Base-by-base conservation (phyloP, 2,113 vertebrate genomes). In the Vombatus ursinus region DNA sequence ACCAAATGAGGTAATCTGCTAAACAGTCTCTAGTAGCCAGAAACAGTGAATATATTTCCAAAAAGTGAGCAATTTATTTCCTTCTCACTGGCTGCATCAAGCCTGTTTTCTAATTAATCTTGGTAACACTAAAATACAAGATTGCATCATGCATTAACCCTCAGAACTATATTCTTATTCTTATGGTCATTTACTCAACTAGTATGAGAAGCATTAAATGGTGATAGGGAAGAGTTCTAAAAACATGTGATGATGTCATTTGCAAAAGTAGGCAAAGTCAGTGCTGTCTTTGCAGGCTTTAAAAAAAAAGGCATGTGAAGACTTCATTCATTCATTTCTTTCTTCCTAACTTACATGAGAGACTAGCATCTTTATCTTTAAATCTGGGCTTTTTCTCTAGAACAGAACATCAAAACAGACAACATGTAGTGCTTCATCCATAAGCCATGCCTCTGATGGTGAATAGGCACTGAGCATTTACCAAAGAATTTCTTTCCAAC, bases 51-150 rank as follows among this genome's bases (percentile, higher is more conserved):
- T 47, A 14, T 90, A 95, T 92, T 95, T 97, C 96, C 97, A 96
- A 94, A 95, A 93, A 92, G 48, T 94, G 96, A 95, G 90, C 77
- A 25, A 52, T 91, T 91, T 95, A 48, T 96, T 97, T 97, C 95
- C 93, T 95, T 94, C 54, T 84, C 90, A 77, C 52, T 94, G 53
- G 93, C 90, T 93, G 92, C 68, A 44, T 23, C 37, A 84, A 84
- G n/a, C n/a, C n/a, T 84, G 51, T 48, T 91, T 52, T 95, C 91
- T 94, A 84, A 93, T 54, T 90, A 50, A 8, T 68, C 3, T 23
- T 96, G 14, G 92, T 95, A 94, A 96, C 95, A 92, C 94, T 91
- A 91, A 95, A 94, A 89, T 94, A 92, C 68, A 93, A 48, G 4
- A 68, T 23, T 93, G 48, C 93, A 49, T 94, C 54, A 84, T 53